phyloP scores from a whole-genome alignment of 1,140 invertebrate species.

The Archegozetes longisetosus region DNA sequence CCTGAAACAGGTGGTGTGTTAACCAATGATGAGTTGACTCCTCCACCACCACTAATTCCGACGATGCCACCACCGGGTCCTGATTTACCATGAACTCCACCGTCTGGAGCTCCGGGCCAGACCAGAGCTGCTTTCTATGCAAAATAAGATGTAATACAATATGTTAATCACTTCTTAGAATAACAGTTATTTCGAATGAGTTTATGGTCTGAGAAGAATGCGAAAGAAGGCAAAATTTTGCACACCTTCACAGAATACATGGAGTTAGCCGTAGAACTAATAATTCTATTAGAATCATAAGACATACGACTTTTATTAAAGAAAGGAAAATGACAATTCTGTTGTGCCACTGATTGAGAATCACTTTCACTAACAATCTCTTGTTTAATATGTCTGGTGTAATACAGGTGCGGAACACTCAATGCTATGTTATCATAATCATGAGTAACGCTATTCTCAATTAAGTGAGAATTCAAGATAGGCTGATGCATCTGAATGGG shows the following conservation, averaged over 20 bases:
- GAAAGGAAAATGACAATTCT: background rate
- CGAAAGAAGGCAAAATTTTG: background rate
- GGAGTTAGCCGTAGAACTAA: background rate
- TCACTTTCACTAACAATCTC: slow-evolving; percentile 1
- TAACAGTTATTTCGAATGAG: background rate
- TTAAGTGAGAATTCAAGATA: background rate
- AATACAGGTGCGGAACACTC: slow-evolving; percentile 1
- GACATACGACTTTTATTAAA: background rate
- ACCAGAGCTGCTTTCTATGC: slow-evolving; percentile 31
- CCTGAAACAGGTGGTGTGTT: slow-evolving; percentile 11
- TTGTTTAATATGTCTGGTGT: slow-evolving; percentile 2
- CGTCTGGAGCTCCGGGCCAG: slow-evolving; percentile 27
- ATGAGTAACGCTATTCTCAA: background rate
- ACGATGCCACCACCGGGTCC: slow-evolving; percentile 25
- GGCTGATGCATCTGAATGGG: background rate
- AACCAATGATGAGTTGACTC: no score
- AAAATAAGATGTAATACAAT: background rate
- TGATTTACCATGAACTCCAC: slow-evolving; percentile 17
- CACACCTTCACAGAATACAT: slow-evolving; percentile 6
- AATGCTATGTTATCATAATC: background rate
- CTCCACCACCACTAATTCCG: slow-evolving; percentile 3
- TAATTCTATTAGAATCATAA: background rate
- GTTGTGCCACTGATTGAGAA: background rate
- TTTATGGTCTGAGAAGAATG: background rate
- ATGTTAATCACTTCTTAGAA: background rate